A percentile compares a stretch with the other conserved stretches of the same genome.
Evolutionary conservation across 2,888 invertebrate species (phyloP).

Genomic region (Cheilosia pagana): DNA sequence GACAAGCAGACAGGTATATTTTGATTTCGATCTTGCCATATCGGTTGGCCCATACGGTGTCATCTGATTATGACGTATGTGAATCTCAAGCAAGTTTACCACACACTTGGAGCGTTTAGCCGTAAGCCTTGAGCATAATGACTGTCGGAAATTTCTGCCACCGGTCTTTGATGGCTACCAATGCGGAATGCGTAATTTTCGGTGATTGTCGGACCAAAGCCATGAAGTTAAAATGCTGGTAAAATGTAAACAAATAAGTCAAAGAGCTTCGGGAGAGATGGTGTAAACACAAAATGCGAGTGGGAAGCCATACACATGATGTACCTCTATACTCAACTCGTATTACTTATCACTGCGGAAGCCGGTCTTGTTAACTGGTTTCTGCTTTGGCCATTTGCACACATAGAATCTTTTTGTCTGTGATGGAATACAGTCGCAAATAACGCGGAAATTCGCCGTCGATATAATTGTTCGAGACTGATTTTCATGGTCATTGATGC

Average conservation of each 20-base stretch:
- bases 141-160: constrained; percentile 51
- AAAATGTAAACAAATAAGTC: constrained; percentile 13
- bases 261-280: background rate
- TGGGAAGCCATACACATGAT: constrained; percentile 3
- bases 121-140: constrained; percentile 12
- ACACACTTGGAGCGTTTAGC: background rate
- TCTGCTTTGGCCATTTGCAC: background rate
- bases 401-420: constrained; percentile 14
- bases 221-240: background rate
- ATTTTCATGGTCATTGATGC: constrained; percentile 33
- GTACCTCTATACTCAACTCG: background rate
- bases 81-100: background rate
- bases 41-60: background rate
- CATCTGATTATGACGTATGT: constrained; percentile 6
- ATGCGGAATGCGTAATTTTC: constrained; percentile 25
- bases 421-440: constrained; percentile 15
- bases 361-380: constrained; percentile 3
- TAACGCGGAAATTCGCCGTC: constrained; percentile 42
- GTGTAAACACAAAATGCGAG: background rate
- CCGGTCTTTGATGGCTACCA: constrained; percentile 27
- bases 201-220: background rate
- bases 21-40: background rate
- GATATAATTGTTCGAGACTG: constrained; percentile 48
- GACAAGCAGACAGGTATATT: background rate
- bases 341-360: background rate